Evolutionary conservation across 2,113 vertebrate species (phyloP).

Genomic region (Pteruthius melanotis): DNA sequence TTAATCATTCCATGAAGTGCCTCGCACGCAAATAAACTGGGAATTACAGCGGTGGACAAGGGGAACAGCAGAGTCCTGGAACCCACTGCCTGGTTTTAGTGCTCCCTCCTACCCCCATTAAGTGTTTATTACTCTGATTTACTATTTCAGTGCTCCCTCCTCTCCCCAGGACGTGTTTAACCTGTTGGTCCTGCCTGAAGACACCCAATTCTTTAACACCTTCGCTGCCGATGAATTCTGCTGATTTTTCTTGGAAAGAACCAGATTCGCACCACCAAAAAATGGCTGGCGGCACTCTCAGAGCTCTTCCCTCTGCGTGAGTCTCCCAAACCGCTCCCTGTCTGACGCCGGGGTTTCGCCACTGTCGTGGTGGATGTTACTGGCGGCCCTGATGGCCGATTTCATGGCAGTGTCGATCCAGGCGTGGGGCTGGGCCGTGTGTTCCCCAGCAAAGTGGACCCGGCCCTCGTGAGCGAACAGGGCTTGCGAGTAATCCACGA

Average conservation of each 20-base stretch:
- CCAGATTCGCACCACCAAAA: accelerated
- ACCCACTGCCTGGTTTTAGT: too few relatives aligned
- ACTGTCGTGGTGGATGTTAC: conserved; percentile 64
- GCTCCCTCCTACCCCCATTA: neutral
- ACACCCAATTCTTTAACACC: accelerated
- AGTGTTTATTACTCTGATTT: neutral
- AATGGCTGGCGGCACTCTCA: accelerated
- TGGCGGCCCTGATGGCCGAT: conserved; percentile 75
- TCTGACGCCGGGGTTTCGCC: accelerated
- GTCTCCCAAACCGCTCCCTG: accelerated
- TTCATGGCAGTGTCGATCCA: conserved; percentile 87
- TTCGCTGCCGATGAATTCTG: accelerated
- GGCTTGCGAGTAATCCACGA: conserved; percentile 44
- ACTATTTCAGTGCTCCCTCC: neutral
- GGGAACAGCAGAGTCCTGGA: neutral
- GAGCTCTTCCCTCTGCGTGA: neutral
- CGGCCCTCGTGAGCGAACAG: conserved; percentile 73
- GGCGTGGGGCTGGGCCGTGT: conserved; percentile 74
- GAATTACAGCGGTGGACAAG: neutral
- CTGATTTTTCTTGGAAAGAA: neutral
- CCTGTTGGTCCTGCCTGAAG: neutral
- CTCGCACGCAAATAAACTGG: neutral
- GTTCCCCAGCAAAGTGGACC: conserved; percentile 84
- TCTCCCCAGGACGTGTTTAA: accelerated
- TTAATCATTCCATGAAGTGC: neutral